A percentile compares a stretch with the other conserved stretches of the same genome.
Evolutionary conservation across 2,113 vertebrate genomes (phyloP).

Genomic region (Trichechus manatus): DNA sequence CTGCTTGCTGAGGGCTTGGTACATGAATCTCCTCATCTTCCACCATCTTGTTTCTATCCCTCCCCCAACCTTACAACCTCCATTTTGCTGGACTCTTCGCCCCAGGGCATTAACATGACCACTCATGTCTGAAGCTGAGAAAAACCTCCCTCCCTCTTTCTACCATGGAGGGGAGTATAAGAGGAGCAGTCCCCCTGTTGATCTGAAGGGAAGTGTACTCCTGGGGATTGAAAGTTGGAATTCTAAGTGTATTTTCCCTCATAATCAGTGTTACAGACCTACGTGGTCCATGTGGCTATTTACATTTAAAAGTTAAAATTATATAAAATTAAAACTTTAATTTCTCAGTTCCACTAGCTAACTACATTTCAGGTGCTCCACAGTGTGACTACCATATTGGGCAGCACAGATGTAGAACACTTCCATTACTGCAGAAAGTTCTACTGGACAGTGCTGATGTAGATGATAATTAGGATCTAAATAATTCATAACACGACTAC

Average conservation of each 20-base stretch:
- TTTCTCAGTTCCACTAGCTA: not conserved
- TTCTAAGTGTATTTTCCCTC: not conserved
- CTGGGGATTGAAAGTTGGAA: not conserved
- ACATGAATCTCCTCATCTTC: not conserved
- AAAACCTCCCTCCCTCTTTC: not conserved
- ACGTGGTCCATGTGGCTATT: not conserved
- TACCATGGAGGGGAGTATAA: no score
- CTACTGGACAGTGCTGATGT: fast-evolving
- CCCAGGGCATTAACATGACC: not conserved
- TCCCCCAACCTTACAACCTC: no score
- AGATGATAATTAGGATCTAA: no score
- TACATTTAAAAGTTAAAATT: not conserved
- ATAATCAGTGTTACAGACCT: not conserved
- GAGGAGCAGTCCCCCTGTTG: not conserved
- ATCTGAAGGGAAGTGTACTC: not conserved
- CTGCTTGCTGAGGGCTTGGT: not conserved
- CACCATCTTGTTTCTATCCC: not conserved
- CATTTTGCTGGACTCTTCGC: not conserved
- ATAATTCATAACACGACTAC: not conserved
- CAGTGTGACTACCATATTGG: fast-evolving
- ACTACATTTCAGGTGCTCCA: not conserved
- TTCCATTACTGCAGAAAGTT: not conserved
- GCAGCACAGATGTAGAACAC: not conserved
- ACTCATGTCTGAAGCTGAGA: not conserved
- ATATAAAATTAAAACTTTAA: not conserved